Evolutionary conservation across 1,140 invertebrate species (phyloP).

Genomic region (Dendrolimus kikuchii): DNA sequence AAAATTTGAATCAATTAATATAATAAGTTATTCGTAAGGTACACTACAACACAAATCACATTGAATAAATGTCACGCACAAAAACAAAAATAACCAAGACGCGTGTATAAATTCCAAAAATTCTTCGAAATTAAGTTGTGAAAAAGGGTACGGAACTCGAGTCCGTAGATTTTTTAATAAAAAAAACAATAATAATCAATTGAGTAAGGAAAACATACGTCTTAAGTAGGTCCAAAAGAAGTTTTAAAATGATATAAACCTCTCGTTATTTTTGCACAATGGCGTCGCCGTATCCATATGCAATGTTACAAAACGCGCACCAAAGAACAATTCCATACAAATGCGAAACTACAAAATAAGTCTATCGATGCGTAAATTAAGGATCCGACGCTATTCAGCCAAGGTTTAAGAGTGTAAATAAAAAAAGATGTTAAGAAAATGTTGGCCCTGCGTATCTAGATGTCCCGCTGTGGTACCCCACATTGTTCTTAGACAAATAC

Average conservation of each 20-base stretch:
- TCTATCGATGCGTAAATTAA: slow-evolving; percentile 67
- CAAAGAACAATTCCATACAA: slow-evolving; percentile 58
- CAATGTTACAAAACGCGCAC: slow-evolving; percentile 54
- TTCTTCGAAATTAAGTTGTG: too few species aligned
- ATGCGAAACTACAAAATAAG: slow-evolving; percentile 56
- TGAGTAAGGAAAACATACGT: too few species aligned
- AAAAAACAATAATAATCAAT: too few species aligned
- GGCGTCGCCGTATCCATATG: slow-evolving; percentile 22
- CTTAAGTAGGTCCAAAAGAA: too few species aligned
- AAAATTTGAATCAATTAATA: too few species aligned
- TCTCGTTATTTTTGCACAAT: slow-evolving; percentile 34
- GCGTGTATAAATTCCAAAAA: too few species aligned
- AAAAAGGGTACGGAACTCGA: too few species aligned
- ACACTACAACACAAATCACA: too few species aligned
- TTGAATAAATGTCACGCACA: too few species aligned
- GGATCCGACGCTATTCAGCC: slow-evolving; percentile 54
- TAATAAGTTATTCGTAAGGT: too few species aligned
- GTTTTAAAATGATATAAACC: background rate
- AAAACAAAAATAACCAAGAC: too few species aligned
- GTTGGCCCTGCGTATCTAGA: slow-evolving; percentile 51
- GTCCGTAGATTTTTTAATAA: too few species aligned
- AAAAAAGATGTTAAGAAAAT: slow-evolving; percentile 60
- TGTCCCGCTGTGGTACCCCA: slow-evolving; percentile 57
- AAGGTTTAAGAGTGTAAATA: slow-evolving; percentile 49
- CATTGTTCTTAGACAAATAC: slow-evolving; percentile 69